Evolutionary conservation across 2,888 invertebrate genomes (phyloP), one percentile per base, ranked within the genome.

Genomic region (Rhamnusium bicolor): DNA sequence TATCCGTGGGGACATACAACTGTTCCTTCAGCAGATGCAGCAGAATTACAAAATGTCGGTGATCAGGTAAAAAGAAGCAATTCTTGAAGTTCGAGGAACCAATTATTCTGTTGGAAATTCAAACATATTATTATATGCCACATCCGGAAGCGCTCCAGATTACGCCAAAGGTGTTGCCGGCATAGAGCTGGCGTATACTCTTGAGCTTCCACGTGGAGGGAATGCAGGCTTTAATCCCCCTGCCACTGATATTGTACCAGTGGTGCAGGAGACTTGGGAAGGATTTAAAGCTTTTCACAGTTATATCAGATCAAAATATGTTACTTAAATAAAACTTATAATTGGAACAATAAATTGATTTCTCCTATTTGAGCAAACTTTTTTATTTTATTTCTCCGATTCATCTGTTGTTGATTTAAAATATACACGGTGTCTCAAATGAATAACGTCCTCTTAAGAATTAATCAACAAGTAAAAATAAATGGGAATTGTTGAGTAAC

Each of bases 1-100:
- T 93, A 93, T 82, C 92, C 93, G 0, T 94, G 92, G 92, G 93
- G 93, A 1, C 92, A 90, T 75, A 90, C 91, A 16, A 88, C 88
- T 88, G 88, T 79, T 80, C 67, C 67, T 6, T 10, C 67, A 46
- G 84, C 84, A 1, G 16, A 69, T 10, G 65, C 61, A 8, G 84
- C 88, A 0, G 86, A 85, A 65, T 87, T 92, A 6, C 67, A 67
- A 8, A 14, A 7, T 14, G 10, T 67, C 1, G 67, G 73, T 19
- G 67, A 67, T 46, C 54, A 7, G 1, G 89, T 89, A 84, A 88
- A n/a, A 87, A 21, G 82, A 88, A 2, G 89, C 88, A 7, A 90
- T 91, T 27, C 75, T 83, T 1, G 68, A 69, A 0, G 77, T 81
- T 69, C 83, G 74, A 70, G 87, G 87, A 79, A 89, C 88, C 0